phyloP scores from a whole-genome alignment of 2,888 invertebrate genomes.

The Harpalus rufipes region DNA sequence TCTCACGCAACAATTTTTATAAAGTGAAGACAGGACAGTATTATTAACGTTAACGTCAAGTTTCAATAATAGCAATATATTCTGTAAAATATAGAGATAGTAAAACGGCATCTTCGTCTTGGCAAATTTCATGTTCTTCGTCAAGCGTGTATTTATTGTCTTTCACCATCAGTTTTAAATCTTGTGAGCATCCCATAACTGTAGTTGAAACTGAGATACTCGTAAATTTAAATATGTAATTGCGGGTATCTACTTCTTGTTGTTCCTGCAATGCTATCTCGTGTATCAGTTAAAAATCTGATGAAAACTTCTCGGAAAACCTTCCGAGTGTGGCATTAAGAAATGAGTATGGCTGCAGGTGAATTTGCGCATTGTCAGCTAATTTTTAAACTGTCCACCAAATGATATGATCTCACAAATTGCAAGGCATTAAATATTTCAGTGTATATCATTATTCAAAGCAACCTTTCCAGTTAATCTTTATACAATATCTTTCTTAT shows the following conservation, averaged over 20 bases:
- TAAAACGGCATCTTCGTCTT: background rate
- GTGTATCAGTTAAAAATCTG: constrained; percentile 16
- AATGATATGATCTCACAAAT: constrained; percentile 51
- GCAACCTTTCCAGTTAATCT: constrained; percentile 55
- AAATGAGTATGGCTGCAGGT: constrained; percentile 46
- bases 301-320: constrained; percentile 16
- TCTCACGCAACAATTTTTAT: too few species aligned
- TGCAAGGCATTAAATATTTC: constrained; percentile 54
- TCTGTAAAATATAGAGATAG: background rate
- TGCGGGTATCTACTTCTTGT: background rate
- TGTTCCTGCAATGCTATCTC: background rate
- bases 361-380: constrained; percentile 46
- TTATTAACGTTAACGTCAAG: too few species aligned
- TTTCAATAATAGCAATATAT: too few species aligned
- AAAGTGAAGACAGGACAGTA: too few species aligned
- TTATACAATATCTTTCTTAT: constrained; percentile 57
- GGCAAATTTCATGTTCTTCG: background rate
- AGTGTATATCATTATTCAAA: constrained; percentile 58
- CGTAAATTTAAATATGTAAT: constrained; percentile 7
- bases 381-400: constrained; percentile 47
- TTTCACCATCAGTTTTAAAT: background rate
- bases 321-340: constrained; percentile 14
- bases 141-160: constrained; percentile 5
- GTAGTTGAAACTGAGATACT: background rate
- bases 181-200: background rate